phyloP scores from a whole-genome alignment of 2,797 vertebrate species.

The Coilia nasus region DNA sequence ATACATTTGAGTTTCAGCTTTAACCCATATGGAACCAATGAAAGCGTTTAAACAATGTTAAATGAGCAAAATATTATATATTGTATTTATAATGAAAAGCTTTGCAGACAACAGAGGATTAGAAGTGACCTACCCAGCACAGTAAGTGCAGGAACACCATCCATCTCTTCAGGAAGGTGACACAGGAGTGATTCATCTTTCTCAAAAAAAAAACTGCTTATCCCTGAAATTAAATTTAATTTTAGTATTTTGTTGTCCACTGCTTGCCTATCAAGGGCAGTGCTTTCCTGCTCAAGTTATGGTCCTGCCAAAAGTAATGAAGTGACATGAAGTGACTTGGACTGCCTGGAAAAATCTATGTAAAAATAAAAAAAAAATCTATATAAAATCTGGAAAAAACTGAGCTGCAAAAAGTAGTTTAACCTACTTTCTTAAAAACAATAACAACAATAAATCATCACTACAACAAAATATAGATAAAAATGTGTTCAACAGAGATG shows the following conservation, averaged over 20 bases:
- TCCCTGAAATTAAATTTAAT: not conserved
- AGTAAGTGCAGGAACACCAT: conserved; percentile 63
- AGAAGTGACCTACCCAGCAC: conserved; percentile 65
- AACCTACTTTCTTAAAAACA: no score
- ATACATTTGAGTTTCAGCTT: not conserved
- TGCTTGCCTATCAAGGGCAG: not conserved
- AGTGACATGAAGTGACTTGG: no score
- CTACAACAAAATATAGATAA: no score
- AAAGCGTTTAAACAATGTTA: not conserved
- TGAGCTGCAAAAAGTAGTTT: no score
- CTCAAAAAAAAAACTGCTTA: not conserved
- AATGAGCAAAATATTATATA: not conserved
- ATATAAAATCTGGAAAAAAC: no score
- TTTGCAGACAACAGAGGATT: not conserved
- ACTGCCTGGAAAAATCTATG: no score
- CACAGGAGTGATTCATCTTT: conserved; percentile 62
- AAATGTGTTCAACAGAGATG: no score
- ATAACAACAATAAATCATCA: no score
- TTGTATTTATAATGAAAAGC: not conserved
- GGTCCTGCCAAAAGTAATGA: no score
- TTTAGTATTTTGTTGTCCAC: not conserved
- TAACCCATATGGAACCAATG: not conserved
- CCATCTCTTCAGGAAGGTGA: conserved; percentile 57
- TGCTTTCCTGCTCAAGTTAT: not conserved
- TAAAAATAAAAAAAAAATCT: no score